Evolutionary conservation across 2,797 vertebrate species (phyloP).

Genomic region (Coluber constrictor): DNA sequence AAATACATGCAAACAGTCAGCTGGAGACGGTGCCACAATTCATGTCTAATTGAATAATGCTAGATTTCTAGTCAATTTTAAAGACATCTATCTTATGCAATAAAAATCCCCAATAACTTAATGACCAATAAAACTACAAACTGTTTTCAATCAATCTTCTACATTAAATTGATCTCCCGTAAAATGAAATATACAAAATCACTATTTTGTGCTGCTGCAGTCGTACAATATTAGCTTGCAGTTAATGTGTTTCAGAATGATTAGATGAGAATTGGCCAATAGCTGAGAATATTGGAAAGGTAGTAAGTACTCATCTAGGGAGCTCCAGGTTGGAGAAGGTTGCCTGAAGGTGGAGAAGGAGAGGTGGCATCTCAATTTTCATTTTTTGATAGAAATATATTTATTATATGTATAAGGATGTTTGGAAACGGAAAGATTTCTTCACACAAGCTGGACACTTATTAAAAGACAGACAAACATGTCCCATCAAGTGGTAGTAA

Average conservation of each 20-base stretch:
- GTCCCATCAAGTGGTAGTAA: background rate
- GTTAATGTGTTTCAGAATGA: background rate
- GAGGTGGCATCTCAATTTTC: background rate
- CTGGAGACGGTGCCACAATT: background rate
- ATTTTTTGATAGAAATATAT: background rate
- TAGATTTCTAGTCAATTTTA: background rate
- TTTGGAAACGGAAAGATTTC: background rate
- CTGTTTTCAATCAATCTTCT: slow-evolving; percentile 1
- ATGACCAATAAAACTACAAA: background rate
- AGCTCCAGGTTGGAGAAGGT: background rate
- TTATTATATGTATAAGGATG: background rate
- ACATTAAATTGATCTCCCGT: background rate
- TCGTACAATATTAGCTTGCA: background rate
- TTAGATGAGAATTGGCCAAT: background rate
- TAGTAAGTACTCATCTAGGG: background rate
- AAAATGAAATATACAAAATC: slow-evolving; percentile 4
- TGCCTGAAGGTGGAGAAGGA: background rate
- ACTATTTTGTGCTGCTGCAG: background rate
- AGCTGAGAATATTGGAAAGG: background rate
- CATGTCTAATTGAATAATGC: background rate
- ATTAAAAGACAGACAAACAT: background rate
- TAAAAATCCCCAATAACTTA: background rate
- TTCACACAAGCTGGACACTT: background rate
- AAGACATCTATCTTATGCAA: background rate
- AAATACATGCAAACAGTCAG: background rate